Percentiles rank a stretch among this genome's conserved stretches.
Evolutionary conservation across 2,113 vertebrate genomes (phyloP).

Genomic region (Phoenicopterus ruber): DNA sequence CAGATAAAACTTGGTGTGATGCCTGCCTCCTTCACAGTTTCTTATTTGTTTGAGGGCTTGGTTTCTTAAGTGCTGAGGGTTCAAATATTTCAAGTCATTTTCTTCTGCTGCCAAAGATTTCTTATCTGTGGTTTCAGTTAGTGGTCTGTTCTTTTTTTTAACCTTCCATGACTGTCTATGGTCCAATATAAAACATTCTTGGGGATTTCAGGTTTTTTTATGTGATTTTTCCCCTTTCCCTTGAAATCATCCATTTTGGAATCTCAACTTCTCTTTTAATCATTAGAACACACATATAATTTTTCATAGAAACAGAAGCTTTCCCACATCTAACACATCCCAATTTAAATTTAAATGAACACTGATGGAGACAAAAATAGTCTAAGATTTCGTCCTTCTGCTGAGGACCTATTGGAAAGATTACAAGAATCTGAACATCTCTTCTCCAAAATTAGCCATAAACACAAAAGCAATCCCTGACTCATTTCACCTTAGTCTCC

Average conservation of each 20-base stretch:
- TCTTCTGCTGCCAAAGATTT: neutral
- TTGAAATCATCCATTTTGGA: neutral
- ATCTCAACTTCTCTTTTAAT: neutral
- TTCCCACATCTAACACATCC: neutral
- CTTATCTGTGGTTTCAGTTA: neutral
- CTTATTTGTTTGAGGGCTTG: neutral
- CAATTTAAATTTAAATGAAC: slow-evolving; percentile 11
- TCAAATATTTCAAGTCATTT: neutral
- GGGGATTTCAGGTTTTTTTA: neutral
- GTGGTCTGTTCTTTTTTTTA: neutral
- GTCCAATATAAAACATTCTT: neutral
- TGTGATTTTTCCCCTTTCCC: neutral
- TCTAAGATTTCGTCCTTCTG: neutral
- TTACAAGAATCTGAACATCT: neutral
- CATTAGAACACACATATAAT: neutral
- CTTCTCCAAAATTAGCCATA: neutral
- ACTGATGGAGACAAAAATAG: neutral
- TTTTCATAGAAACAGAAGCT: neutral
- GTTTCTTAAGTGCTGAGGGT: neutral
- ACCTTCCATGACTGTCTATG: neutral
- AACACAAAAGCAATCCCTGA: neutral
- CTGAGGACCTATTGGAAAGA: neutral
- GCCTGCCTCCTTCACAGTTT: neutral
- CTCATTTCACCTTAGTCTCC: neutral
- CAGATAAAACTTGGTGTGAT: slow-evolving; percentile 1